These are phyloP conservation scores for Agriopis marginaria DNA, from an alignment of 2,888 invertebrate genomes.

Conservation along the genomic window DNA sequence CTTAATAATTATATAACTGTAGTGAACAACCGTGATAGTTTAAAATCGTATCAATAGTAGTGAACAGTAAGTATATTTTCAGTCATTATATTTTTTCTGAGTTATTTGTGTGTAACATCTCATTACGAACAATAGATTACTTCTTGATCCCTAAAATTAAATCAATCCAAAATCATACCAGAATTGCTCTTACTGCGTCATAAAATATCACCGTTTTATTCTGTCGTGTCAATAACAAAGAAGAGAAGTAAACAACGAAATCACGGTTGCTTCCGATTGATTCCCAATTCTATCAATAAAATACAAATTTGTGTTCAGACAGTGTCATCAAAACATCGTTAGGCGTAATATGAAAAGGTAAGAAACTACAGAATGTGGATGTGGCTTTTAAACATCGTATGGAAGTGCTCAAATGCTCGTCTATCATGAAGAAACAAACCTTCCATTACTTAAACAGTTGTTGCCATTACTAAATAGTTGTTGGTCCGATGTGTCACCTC, in stretches of 20 bases:
- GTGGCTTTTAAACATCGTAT: neutral
- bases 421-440: neutral
- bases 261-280: constrained; percentile 4
- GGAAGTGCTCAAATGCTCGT: neutral
- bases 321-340: constrained; percentile 39
- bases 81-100: no score
- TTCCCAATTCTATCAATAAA: constrained; percentile 26
- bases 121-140: no score
- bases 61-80: no score
- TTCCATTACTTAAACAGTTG: neutral
- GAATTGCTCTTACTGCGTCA: neutral
- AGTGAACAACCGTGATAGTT: no score
- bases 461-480: no score
- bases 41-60: no score
- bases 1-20: no score
- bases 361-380: neutral
- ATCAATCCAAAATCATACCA: neutral
- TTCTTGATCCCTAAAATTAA: neutral
- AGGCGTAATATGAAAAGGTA: constrained; percentile 18
- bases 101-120: no score
- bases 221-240: constrained; percentile 9
- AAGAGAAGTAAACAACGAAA: constrained; percentile 8
- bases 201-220: neutral
- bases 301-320: constrained; percentile 23
- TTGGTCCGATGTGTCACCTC: no score